phyloP scores from a whole-genome alignment of 35 echinoderm and acorn worm genomes.

The Apostichopus japonicus region DNA sequence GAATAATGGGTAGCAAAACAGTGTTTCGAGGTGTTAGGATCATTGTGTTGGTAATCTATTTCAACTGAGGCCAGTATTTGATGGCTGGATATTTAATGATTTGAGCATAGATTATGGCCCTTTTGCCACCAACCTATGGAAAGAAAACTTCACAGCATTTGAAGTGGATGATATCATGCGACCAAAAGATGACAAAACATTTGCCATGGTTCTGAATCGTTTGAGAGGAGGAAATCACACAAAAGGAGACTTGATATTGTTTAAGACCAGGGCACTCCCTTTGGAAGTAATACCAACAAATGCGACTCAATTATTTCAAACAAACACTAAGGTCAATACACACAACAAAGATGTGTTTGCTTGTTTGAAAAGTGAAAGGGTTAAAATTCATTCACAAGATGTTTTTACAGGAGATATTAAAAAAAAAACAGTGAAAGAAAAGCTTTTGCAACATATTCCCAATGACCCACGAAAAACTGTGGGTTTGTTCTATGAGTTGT shows the following conservation, averaged over 20 bases:
- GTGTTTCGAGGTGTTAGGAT: conserved; percentile 16
- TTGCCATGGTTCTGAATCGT: conserved; percentile 39
- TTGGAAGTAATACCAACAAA: neutral
- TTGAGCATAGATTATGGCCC: neutral
- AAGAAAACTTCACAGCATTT: conserved; percentile 30
- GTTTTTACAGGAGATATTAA: conserved; percentile 36
- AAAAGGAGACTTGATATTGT: neutral
- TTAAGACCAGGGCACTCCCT: neutral
- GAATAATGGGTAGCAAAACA: conserved; percentile 1
- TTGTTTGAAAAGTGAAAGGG: conserved; percentile 12
- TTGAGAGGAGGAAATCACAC: conserved; percentile 50
- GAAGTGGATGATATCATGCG: conserved; percentile 60
- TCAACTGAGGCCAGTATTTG: conserved; percentile 35
- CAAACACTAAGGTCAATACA: conserved; percentile 46
- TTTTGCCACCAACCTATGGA: conserved; percentile 44
- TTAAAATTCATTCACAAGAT: neutral
- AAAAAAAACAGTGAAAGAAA: conserved; percentile 26
- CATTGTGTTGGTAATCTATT: conserved; percentile 57
- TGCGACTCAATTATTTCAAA: conserved; percentile 37
- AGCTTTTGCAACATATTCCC: neutral
- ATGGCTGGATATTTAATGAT: conserved; percentile 31
- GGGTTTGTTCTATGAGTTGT: neutral
- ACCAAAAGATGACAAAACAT: conserved; percentile 56
- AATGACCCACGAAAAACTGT: conserved; percentile 26
- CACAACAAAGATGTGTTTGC: conserved; percentile 31